Conservation (phyloP, 35 echinoderm and acorn worm genomes). For the Ptychodera flava region DNA sequence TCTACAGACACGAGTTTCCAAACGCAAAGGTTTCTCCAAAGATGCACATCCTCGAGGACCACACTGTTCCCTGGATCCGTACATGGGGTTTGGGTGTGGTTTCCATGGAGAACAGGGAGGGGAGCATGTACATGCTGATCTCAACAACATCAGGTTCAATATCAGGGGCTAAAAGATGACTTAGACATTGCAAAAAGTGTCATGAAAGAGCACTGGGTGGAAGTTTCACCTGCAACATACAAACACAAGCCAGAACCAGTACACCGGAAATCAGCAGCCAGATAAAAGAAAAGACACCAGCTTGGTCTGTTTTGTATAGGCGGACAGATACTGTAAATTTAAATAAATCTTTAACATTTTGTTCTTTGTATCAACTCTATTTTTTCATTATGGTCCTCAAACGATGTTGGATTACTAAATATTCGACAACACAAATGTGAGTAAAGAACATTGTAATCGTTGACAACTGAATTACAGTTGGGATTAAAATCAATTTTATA, state of each 20-base stretch:
- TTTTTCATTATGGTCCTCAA: background rate
- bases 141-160: constrained; percentile 31
- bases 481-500: background rate
- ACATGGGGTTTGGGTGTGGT: constrained; percentile 38
- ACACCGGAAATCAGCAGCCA: background rate
- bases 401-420: background rate
- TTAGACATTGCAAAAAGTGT: constrained; percentile 26
- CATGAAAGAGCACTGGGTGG: constrained; percentile 28
- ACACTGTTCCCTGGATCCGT: constrained; percentile 22
- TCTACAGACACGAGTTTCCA: constrained; percentile 13
- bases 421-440: background rate
- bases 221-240: background rate
- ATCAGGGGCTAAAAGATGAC: constrained; percentile 36
- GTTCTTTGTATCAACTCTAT: background rate
- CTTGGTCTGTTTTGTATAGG: background rate
- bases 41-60: constrained; percentile 43
- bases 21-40: constrained; percentile 40
- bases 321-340: background rate
- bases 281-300: background rate
- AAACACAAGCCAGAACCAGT: background rate
- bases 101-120: constrained; percentile 52
- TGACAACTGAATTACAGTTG: background rate
- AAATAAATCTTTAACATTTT: background rate
- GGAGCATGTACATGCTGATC: constrained; percentile 28
- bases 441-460: background rate